Conservation (phyloP, 2,888 invertebrate genomes). For the Pseudanteris insignis region DNA sequence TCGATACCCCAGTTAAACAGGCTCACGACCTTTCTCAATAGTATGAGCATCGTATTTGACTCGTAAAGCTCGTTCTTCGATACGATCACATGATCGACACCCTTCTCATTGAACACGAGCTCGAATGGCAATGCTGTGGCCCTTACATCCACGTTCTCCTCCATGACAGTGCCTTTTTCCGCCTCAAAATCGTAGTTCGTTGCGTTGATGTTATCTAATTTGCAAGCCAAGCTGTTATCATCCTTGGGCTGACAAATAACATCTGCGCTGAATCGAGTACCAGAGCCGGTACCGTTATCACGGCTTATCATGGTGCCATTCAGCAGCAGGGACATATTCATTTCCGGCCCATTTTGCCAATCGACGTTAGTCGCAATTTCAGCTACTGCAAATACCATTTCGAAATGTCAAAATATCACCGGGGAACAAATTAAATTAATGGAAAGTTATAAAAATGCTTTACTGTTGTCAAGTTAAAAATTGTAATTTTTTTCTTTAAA, state of each 20-base stretch:
- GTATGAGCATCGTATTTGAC: neutral
- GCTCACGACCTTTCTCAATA: neutral
- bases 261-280: neutral
- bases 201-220: neutral
- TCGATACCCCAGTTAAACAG: conserved; percentile 9
- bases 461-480: too few species aligned
- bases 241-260: neutral
- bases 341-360: conserved; percentile 8
- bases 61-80: neutral
- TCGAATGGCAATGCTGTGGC: neutral
- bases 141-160: neutral
- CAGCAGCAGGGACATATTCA: neutral
- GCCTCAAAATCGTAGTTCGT: neutral
- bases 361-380: neutral
- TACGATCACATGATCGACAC: neutral
- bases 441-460: too few species aligned
- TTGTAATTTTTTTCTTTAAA: too few species aligned
- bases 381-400: conserved; percentile 6
- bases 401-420: too few species aligned
- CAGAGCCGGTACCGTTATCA: neutral
- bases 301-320: neutral
- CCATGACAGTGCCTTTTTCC: neutral
- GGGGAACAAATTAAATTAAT: too few species aligned
- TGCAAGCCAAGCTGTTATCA: neutral
- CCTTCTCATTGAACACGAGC: neutral